Evolutionary conservation across 2,797 vertebrate species (phyloP), one percentile per base, ranked within the genome.

Genomic region (Decapterus maruadsi): DNA sequence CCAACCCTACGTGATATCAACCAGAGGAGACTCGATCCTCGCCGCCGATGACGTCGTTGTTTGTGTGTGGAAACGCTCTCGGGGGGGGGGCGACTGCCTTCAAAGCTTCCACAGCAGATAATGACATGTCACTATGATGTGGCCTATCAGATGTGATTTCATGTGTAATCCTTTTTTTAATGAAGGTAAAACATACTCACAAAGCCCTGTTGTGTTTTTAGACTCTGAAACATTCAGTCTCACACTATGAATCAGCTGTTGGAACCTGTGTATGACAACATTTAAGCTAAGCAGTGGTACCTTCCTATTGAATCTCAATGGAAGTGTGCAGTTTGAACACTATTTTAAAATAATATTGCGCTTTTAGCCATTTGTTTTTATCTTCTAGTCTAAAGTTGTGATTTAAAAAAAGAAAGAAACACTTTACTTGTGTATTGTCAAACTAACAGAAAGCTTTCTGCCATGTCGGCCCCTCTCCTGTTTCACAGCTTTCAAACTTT

Each of bases 101-200:
- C 42, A 55, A 55, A 75, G 55, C 75, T 65, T 75, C 68, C 75
- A 53, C 74, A 65, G 80, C 74, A 82, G 85, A 86, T 87, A 85
- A 86, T 88, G 78, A 83, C 36, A 16, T 42, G 62, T 87, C 83
- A 77, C 53, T 45, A 2, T 72, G 83, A 87, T 82, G 74, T 46
- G 55, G 58, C 45, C 72, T 36, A 78, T 85, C 76, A 20, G 73
- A 81, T 69, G 34, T 57, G 68, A 76, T 78, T 81, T 48, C 69
- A 62, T 76, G 57, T 43, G 60, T 77, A 72, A 76, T 82, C 17
- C 61, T 10, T 57, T 8, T 77, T 85, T 84, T 89, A 89, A 89
- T 81, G 82, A 85, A 84, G 82, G 70, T 69, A 61, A 68, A 77
- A 74, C 54, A 50, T 78, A 5, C 31, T 69, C 50, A 63, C 58